Conservation (phyloP, 1,140 invertebrate species). For the Pseudomyrmex concolor region DNA sequence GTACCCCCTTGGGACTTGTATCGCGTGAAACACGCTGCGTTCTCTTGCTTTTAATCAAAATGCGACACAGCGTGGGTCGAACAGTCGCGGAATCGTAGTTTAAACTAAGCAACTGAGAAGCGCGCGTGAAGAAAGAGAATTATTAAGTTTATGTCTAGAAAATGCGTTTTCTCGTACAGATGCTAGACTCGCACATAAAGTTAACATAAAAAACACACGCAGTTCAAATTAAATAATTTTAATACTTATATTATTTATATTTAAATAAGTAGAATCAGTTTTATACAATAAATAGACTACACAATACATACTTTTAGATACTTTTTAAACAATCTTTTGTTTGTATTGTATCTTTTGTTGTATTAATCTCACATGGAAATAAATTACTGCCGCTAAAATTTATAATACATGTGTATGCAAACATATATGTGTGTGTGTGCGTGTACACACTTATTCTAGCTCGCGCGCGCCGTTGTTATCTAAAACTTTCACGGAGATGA, state of each 20-base stretch:
- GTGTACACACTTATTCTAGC: neutral
- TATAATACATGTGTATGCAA: neutral
- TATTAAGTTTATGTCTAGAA: slow-evolving; percentile 12
- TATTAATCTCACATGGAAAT: slow-evolving; percentile 20
- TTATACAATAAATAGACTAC: neutral
- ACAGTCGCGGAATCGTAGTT: slow-evolving; percentile 25
- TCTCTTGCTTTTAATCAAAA: slow-evolving; percentile 47
- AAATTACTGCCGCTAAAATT: slow-evolving; percentile 4
- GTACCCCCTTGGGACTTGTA: slow-evolving; percentile 33
- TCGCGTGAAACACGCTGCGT: neutral
- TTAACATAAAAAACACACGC: neutral
- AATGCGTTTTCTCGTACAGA: neutral
- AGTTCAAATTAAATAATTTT: neutral
- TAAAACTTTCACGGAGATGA: slow-evolving; percentile 36
- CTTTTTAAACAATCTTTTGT: neutral
- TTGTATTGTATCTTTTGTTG: too few species aligned
- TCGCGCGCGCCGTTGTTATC: neutral
- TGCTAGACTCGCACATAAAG: too few species aligned
- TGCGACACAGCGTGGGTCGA: slow-evolving; percentile 29
- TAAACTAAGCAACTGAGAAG: slow-evolving; percentile 18
- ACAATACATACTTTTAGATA: too few species aligned
- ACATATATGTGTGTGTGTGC: too few species aligned
- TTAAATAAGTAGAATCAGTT: neutral
- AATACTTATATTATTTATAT: neutral
- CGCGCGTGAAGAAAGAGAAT: slow-evolving; percentile 20